Evolutionary conservation across 35 echinoderm and acorn worm genomes (phyloP).

Genomic region (Patiria miniata): DNA sequence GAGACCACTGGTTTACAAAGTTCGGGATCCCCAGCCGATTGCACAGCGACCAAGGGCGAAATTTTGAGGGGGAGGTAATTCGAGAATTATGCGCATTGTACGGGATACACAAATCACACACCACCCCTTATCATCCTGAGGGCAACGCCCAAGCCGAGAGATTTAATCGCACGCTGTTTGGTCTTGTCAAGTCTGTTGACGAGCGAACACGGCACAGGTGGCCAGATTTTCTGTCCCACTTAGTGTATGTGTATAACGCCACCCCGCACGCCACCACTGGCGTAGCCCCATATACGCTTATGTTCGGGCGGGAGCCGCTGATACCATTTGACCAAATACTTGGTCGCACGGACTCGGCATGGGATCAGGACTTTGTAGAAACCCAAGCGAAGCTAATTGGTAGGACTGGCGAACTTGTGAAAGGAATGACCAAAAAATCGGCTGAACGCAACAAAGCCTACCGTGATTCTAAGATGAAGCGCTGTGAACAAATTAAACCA

Average conservation of each 20-base stretch:
- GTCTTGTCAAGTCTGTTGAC: background rate
- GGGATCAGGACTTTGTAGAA: constrained; percentile 33
- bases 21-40: too few species aligned
- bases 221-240: background rate
- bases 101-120: constrained; percentile 34
- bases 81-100: constrained; percentile 55
- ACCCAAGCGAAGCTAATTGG: background rate
- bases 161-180: constrained; percentile 28
- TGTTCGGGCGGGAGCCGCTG: constrained; percentile 39
- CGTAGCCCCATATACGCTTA: constrained; percentile 43
- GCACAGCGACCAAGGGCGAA: too few species aligned
- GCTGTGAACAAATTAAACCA: background rate
- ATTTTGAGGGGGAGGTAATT: too few species aligned
- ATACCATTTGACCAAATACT: constrained; percentile 45
- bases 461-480: background rate
- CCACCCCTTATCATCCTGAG: constrained; percentile 43
- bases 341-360: background rate
- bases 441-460: background rate
- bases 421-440: background rate
- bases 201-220: background rate
- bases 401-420: constrained; percentile 12
- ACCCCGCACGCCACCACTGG: constrained; percentile 30
- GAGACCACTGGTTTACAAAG: constrained; percentile 1
- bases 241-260: constrained; percentile 24
- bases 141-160: constrained; percentile 47